phyloP scores from a whole-genome alignment of 1,140 invertebrate genomes.

The Drosophila asahinai region DNA sequence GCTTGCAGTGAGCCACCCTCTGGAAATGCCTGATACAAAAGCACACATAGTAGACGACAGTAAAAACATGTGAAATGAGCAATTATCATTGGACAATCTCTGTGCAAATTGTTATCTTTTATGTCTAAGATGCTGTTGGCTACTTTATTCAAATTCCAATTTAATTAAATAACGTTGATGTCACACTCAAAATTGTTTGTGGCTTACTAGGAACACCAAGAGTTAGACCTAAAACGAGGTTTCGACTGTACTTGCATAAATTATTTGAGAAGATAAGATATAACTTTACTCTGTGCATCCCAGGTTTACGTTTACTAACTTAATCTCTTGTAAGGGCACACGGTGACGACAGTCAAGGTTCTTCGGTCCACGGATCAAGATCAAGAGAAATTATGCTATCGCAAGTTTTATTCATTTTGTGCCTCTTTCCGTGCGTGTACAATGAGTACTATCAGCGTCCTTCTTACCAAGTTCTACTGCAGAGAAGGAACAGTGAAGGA shows the following conservation, averaged over 20 bases:
- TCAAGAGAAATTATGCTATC: conserved; percentile 29
- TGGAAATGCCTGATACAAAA: conserved; percentile 16
- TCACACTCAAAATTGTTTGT: not conserved
- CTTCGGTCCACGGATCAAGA: conserved; percentile 8
- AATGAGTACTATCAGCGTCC: conserved; percentile 19
- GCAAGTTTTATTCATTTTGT: conserved; percentile 20
- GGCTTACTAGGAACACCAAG: not conserved
- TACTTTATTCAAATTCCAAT: conserved; percentile 11
- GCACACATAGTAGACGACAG: conserved; percentile 12
- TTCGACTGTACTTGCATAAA: conserved; percentile 32
- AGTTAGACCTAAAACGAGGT: not conserved
- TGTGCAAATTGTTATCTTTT: conserved; percentile 1
- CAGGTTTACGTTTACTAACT: conserved; percentile 2
- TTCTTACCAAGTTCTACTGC: conserved; percentile 36
- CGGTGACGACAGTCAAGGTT: conserved; percentile 42
- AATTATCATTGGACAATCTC: conserved; percentile 11
- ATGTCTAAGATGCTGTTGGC: not conserved
- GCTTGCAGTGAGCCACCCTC: conserved; percentile 11
- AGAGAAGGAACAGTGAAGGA: conserved; percentile 11
- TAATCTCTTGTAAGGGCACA: conserved; percentile 27
- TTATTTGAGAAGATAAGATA: conserved; percentile 31
- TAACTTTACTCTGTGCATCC: conserved; percentile 24
- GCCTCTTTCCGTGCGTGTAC: conserved; percentile 13
- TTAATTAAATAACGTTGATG: conserved; percentile 14
- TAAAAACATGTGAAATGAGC: conserved; percentile 28